Conservation (phyloP, 2,797 vertebrate genomes). For the Pangasius mekongensis region DNA sequence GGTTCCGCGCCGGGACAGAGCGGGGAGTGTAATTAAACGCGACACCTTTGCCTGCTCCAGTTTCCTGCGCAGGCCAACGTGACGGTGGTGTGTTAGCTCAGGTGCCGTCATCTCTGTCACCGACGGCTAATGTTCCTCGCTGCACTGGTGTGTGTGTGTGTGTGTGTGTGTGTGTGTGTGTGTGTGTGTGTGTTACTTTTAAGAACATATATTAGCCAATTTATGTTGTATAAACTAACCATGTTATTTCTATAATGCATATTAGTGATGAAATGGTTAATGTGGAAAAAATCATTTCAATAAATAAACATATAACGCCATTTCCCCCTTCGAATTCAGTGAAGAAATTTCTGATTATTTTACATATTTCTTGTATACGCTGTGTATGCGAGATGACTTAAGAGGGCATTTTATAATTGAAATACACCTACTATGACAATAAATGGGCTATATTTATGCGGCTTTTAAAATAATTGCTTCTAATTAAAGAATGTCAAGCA, state of each 20-base stretch:
- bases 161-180: background rate
- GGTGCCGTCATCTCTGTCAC: conserved; percentile 47
- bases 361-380: conserved; percentile 8
- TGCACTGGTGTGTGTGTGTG: background rate
- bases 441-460: conserved; percentile 62
- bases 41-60: conserved; percentile 62
- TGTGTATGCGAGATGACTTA: conserved; percentile 41
- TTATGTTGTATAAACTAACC: background rate
- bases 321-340: background rate
- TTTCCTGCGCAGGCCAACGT: conserved; percentile 50
- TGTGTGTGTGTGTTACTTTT: background rate
- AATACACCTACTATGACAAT: conserved; percentile 62
- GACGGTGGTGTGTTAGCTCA: conserved; percentile 43
- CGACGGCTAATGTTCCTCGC: conserved; percentile 34
- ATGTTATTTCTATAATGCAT: background rate
- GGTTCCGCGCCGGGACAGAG: conserved; percentile 57
- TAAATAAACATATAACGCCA: background rate
- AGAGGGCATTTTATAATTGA: conserved; percentile 60
- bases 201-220: conserved; percentile 3
- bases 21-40: conserved; percentile 64
- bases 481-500: conserved; percentile 66
- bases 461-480: conserved; percentile 63
- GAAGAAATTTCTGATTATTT: conserved; percentile 8
- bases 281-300: background rate
- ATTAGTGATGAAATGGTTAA: background rate